Percentiles rank a stretch among this genome's conserved stretches.
These are phyloP conservation scores for Gymnoscopelus braueri DNA, from an alignment of 2,797 vertebrate species.

Conservation along the genomic window DNA sequence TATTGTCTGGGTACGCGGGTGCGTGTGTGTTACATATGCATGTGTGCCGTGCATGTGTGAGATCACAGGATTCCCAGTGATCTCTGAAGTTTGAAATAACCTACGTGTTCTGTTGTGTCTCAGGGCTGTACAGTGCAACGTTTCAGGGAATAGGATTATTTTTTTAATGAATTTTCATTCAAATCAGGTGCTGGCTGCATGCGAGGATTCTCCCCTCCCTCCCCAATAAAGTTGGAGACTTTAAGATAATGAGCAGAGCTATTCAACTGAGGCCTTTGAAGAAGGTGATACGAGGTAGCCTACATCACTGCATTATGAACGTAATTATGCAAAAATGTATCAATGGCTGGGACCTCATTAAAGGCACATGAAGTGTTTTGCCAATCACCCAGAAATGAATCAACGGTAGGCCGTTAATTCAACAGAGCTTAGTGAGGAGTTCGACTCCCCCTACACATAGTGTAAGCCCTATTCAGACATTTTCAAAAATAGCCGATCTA, in stretches of 20 bases:
- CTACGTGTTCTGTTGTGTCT: conserved; percentile 34
- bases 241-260: conserved; percentile 59
- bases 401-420: conserved; percentile 12
- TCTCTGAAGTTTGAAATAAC: conserved; percentile 49
- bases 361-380: conserved; percentile 48
- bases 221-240: conserved; percentile 44
- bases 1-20: conserved; percentile 32
- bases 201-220: not conserved
- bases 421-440: conserved; percentile 6
- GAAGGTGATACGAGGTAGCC: conserved; percentile 41
- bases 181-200: conserved; percentile 27
- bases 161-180: conserved; percentile 56
- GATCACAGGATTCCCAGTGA: conserved; percentile 33
- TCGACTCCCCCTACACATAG: no score
- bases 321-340: conserved; percentile 48
- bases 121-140: conserved; percentile 35
- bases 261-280: conserved; percentile 44
- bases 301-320: conserved; percentile 34
- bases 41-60: conserved; percentile 5
- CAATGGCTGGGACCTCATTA: conserved; percentile 40
- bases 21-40: not conserved
- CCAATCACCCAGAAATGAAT: conserved; percentile 18
- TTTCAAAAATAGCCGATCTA: no score
- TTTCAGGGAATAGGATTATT: conserved; percentile 36
- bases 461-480: no score